Conservation (phyloP, 2,888 invertebrate species). For the Yponomeuta cagnagella region DNA sequence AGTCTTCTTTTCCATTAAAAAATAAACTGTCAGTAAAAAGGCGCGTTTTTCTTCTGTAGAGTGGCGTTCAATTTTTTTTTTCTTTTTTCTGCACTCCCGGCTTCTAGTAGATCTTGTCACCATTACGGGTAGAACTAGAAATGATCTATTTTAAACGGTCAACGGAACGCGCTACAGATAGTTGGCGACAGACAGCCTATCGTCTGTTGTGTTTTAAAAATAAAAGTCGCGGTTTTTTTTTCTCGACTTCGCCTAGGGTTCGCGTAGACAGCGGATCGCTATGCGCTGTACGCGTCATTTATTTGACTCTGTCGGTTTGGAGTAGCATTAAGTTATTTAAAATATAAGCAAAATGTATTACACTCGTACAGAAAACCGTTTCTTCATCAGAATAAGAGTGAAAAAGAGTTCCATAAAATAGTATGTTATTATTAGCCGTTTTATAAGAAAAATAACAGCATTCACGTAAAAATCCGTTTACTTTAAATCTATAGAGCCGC, state of each 20-base stretch:
- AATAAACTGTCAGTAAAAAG: neutral
- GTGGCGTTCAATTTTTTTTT: neutral
- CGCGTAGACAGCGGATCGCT: neutral
- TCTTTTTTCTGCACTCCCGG: neutral
- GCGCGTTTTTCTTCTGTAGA: neutral
- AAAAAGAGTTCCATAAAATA: too few species aligned
- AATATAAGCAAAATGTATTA: too few species aligned
- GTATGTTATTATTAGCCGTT: too few species aligned
- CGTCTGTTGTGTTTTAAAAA: slow-evolving; percentile 62
- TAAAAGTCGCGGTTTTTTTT: slow-evolving; percentile 33
- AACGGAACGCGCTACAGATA: slow-evolving; percentile 54
- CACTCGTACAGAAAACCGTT: too few species aligned
- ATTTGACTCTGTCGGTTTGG: neutral
- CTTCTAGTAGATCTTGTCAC: slow-evolving; percentile 40
- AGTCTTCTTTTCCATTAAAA: too few species aligned
- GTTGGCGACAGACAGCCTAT: slow-evolving; percentile 59
- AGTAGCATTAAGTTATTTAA: neutral
- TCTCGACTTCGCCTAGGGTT: neutral
- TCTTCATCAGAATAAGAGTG: neutral
- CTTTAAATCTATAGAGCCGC: too few species aligned
- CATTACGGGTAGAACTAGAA: slow-evolving; percentile 51
- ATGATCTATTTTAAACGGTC: slow-evolving; percentile 50
- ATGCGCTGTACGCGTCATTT: neutral
- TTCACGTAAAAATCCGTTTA: too few species aligned
- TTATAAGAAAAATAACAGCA: too few species aligned